Conservation (phyloP, 2,797 vertebrate species). For the Ctenopoma multispine region DNA sequence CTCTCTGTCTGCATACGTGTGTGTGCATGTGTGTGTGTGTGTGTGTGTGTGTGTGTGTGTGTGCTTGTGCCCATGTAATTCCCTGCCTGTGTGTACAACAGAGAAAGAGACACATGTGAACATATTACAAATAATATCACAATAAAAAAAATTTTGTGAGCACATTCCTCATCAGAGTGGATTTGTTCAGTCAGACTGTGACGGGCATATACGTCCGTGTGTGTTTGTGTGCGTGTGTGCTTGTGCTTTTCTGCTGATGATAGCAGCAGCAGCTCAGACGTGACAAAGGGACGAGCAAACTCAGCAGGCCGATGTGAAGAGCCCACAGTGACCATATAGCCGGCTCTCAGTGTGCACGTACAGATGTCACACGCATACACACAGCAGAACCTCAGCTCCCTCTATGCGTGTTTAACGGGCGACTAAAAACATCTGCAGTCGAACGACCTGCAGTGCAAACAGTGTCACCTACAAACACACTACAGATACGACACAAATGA, state of each 20-base stretch:
- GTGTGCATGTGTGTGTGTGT: constrained; percentile 25
- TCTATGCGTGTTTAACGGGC: constrained; percentile 13
- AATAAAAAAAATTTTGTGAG: constrained; percentile 8
- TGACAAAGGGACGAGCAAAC: constrained; percentile 89
- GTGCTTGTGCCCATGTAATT: constrained; percentile 23
- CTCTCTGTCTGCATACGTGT: constrained; percentile 49
- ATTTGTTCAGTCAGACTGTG: constrained; percentile 29
- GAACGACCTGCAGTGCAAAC: not conserved
- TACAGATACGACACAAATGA: constrained; percentile 7
- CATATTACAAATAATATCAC: not conserved
- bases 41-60: constrained; percentile 27
- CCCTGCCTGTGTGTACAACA: constrained; percentile 10
- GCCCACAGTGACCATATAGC: constrained; percentile 54
- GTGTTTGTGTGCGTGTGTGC: constrained; percentile 25
- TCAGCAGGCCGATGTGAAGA: constrained; percentile 85
- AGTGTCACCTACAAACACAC: not conserved
- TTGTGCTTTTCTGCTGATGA: constrained; percentile 82
- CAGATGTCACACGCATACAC: constrained; percentile 28
- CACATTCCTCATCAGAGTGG: constrained; percentile 28
- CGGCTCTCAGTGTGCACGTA: constrained; percentile 28
- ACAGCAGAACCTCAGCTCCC: constrained; percentile 14
- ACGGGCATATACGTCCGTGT: constrained; percentile 20
- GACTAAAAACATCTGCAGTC: constrained; percentile 6
- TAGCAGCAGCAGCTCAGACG: constrained; percentile 74
- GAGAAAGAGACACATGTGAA: not conserved